Percentiles rank a stretch among this genome's conserved stretches.
Evolutionary conservation across 2,113 vertebrate genomes (phyloP).

Genomic region (Burhinus oedicnemus): DNA sequence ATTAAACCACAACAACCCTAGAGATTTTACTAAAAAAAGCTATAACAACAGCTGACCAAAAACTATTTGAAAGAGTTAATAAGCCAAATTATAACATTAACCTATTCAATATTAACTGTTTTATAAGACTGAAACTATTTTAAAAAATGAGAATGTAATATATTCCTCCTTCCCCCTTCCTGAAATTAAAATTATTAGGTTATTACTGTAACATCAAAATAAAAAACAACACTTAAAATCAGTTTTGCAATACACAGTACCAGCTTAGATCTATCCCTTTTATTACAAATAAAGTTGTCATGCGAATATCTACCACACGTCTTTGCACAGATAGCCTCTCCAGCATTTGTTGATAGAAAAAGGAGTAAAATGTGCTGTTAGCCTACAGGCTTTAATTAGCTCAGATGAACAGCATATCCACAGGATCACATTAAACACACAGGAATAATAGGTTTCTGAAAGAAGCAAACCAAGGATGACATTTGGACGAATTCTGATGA

Average conservation of each 20-base stretch:
- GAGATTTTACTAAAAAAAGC: background rate
- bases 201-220: background rate
- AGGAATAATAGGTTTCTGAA: background rate
- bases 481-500: slow-evolving; percentile 13
- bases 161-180: background rate
- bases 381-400: slow-evolving; percentile 23
- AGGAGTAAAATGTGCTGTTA: slow-evolving; percentile 2
- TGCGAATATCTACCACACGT: background rate
- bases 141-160: background rate
- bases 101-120: background rate
- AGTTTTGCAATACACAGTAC: background rate
- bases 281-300: background rate
- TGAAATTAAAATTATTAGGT: background rate
- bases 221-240: background rate
- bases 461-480: background rate
- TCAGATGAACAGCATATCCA: background rate
- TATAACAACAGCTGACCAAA: background rate
- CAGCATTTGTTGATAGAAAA: background rate
- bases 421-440: background rate
- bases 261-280: background rate
- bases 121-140: background rate
- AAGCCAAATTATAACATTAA: background rate
- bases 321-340: background rate
- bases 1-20: background rate
- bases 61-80: background rate